Conservation (phyloP, 2,888 invertebrate genomes). For the Coelinius sp. region DNA sequence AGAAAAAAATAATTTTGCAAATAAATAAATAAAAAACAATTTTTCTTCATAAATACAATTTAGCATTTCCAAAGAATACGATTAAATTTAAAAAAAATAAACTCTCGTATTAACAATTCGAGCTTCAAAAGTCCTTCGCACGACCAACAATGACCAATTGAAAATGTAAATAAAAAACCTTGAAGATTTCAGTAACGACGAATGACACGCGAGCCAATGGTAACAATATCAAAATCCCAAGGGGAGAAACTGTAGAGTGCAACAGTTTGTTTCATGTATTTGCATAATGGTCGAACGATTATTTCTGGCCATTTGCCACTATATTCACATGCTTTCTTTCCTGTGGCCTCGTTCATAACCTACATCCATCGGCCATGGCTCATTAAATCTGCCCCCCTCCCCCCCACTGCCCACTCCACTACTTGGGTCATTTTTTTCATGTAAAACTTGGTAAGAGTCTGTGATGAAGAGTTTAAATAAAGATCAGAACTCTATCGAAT, state of each 20-base stretch:
- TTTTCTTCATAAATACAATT: too few species aligned
- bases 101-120: background rate
- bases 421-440: background rate
- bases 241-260: slow-evolving; percentile 5
- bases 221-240: background rate
- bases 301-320: slow-evolving; percentile 26
- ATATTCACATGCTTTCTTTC: background rate
- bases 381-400: background rate
- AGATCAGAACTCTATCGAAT: slow-evolving; percentile 29
- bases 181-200: slow-evolving; percentile 9
- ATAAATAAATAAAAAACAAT: too few species aligned
- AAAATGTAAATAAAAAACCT: background rate
- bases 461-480: background rate
- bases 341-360: background rate
- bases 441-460: background rate
- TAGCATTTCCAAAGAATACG: background rate
- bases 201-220: slow-evolving; percentile 20
- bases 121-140: background rate
- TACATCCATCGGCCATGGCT: background rate
- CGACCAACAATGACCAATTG: background rate
- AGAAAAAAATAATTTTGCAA: too few species aligned
- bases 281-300: slow-evolving; percentile 30
- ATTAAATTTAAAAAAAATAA: background rate
- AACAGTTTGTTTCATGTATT: slow-evolving; percentile 31
- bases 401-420: background rate